phyloP scores from a whole-genome alignment of 2,888 invertebrate genomes.

The Spisula subtruncata region DNA sequence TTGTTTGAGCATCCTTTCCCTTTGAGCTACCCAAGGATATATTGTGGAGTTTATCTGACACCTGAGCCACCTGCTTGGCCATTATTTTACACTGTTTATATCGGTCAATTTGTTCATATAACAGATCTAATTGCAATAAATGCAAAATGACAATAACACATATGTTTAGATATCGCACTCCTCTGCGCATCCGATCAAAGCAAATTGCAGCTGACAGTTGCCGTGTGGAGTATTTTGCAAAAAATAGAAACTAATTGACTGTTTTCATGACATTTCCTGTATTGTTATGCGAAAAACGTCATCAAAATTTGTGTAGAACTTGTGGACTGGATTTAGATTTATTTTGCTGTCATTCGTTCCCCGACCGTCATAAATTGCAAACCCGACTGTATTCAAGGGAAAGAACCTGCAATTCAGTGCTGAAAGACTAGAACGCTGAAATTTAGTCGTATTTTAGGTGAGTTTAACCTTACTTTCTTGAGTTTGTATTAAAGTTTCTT shows the following conservation, averaged over 20 bases:
- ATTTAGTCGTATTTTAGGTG: neutral
- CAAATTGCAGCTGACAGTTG: neutral
- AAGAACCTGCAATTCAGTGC: neutral
- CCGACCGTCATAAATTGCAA: too few relatives aligned
- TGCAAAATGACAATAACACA: constrained; percentile 34
- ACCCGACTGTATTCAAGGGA: constrained; percentile 37
- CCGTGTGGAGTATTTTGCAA: neutral
- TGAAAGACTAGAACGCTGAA: constrained; percentile 7
- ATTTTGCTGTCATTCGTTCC: neutral
- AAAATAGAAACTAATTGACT: neutral
- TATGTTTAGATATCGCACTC: neutral
- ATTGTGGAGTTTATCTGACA: constrained; percentile 57
- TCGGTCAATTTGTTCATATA: constrained; percentile 9
- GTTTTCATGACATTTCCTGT: constrained; percentile 38
- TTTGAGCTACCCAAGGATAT: constrained; percentile 34
- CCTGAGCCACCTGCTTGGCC: constrained; percentile 53
- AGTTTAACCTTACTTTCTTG: neutral
- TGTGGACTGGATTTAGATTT: constrained; percentile 8
- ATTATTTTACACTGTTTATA: constrained; percentile 4
- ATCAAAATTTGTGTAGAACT: constrained; percentile 17
- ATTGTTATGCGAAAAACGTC: constrained; percentile 40
- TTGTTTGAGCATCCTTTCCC: constrained; percentile 16
- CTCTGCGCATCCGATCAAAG: constrained; percentile 23
- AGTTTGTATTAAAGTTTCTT: neutral
- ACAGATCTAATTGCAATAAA: constrained; percentile 11